These are phyloP conservation scores for Petroica traversi DNA, from an alignment of 2,113 vertebrate genomes.

Conservation along the genomic window DNA sequence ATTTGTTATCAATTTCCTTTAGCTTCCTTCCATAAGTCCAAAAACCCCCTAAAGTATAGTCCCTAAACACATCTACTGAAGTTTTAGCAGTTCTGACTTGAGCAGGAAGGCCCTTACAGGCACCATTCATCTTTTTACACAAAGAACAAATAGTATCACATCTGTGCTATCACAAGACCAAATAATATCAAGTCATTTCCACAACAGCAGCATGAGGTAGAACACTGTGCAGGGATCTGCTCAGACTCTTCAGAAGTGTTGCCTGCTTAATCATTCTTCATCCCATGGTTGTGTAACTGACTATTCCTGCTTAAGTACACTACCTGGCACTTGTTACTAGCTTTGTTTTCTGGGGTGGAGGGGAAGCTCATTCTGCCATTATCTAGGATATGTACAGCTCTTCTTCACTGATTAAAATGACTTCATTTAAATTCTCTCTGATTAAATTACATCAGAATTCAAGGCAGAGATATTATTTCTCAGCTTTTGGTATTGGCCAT, in stretches of 20 bases:
- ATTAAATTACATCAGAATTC: background rate
- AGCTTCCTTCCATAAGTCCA: background rate
- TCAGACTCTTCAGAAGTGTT: background rate
- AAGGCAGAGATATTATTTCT: background rate
- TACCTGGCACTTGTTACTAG: background rate
- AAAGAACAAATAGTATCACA: background rate
- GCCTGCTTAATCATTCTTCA: background rate
- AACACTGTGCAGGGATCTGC: background rate
- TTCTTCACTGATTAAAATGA: background rate
- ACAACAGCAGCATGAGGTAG: accelerated
- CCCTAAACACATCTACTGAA: background rate
- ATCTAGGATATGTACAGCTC: background rate
- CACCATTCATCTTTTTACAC: background rate
- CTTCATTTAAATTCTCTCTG: background rate
- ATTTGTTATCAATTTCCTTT: background rate
- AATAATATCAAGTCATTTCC: background rate
- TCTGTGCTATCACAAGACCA: background rate
- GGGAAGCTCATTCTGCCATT: background rate
- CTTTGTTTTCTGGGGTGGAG: background rate
- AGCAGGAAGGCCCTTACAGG: background rate
- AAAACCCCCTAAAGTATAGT: background rate
- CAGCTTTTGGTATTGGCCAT: background rate
- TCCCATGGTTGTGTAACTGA: background rate
- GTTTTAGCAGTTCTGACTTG: background rate
- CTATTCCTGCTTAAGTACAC: background rate